These are phyloP conservation scores for Sternarchorhynchus goeldii DNA, from an alignment of 2,797 vertebrate species.

Conservation along the genomic window DNA sequence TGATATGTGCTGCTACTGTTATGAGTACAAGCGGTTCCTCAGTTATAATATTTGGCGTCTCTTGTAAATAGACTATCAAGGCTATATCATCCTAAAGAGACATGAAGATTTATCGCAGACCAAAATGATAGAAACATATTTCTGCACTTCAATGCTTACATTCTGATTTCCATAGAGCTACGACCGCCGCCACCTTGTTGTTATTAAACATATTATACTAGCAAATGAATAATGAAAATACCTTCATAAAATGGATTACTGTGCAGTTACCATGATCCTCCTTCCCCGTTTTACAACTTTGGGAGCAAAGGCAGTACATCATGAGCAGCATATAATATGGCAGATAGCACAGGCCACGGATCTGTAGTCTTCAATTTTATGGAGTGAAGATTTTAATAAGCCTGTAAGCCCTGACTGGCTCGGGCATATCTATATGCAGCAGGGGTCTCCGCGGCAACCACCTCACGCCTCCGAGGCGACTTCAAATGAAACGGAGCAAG, in stretches of 20 bases:
- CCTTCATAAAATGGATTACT: slow-evolving; percentile 32
- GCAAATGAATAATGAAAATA: slow-evolving; percentile 28
- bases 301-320: slow-evolving; percentile 41
- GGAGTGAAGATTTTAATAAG: slow-evolving; percentile 64
- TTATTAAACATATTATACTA: slow-evolving; percentile 31
- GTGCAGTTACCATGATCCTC: slow-evolving; percentile 26
- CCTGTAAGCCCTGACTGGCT: slow-evolving; percentile 56
- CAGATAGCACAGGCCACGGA: slow-evolving; percentile 47
- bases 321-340: slow-evolving; percentile 33
- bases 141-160: neutral
- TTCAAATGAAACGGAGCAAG: slow-evolving; percentile 64
- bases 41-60: neutral
- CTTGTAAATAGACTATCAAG: slow-evolving; percentile 25
- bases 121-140: slow-evolving; percentile 5
- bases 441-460: slow-evolving; percentile 59
- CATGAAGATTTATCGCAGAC: slow-evolving; percentile 17
- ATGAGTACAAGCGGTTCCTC: neutral
- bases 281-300: slow-evolving; percentile 33
- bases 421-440: slow-evolving; percentile 67
- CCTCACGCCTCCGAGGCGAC: slow-evolving; percentile 56
- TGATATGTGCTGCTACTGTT: slow-evolving; percentile 31
- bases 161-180: neutral
- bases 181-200: neutral
- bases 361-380: slow-evolving; percentile 54
- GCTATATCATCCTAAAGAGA: neutral